Percentiles rank a stretch among this genome's conserved stretches.
phyloP scores from a whole-genome alignment of 2,888 invertebrate genomes.

The Helobdella robusta region DNA sequence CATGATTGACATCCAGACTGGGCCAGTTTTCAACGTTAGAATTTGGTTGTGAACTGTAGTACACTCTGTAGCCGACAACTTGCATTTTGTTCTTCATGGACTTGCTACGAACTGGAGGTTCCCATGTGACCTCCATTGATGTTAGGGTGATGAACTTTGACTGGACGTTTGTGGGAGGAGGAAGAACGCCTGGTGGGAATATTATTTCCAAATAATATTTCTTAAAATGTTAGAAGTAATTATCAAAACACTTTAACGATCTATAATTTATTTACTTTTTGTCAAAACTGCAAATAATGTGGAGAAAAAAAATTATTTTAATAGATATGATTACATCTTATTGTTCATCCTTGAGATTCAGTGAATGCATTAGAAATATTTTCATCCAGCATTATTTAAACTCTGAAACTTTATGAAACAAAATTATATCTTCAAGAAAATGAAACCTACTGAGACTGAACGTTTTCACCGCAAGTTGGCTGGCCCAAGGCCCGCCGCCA shows the following conservation, averaged over 20 bases:
- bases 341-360: constrained; percentile 14
- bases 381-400: background rate
- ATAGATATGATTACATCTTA: too few species aligned
- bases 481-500: constrained; percentile 83
- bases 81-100: constrained; percentile 29
- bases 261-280: too few species aligned
- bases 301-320: too few species aligned
- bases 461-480: constrained; percentile 58
- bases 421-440: background rate
- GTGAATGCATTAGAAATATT: background rate
- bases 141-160: constrained; percentile 89
- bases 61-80: constrained; percentile 44
- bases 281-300: too few species aligned
- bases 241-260: too few species aligned
- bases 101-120: constrained; percentile 50
- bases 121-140: constrained; percentile 66
- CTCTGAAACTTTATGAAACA: background rate
- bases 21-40: constrained; percentile 43
- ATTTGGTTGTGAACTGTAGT: constrained; percentile 41
- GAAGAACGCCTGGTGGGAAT: constrained; percentile 64
- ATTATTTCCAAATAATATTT: background rate
- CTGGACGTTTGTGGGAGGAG: constrained; percentile 82
- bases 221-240: too few species aligned
- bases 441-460: constrained; percentile 31
- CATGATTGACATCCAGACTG: constrained; percentile 40